Evolutionary conservation across 2,888 invertebrate species (phyloP).

Genomic region (Torymus auratus): DNA sequence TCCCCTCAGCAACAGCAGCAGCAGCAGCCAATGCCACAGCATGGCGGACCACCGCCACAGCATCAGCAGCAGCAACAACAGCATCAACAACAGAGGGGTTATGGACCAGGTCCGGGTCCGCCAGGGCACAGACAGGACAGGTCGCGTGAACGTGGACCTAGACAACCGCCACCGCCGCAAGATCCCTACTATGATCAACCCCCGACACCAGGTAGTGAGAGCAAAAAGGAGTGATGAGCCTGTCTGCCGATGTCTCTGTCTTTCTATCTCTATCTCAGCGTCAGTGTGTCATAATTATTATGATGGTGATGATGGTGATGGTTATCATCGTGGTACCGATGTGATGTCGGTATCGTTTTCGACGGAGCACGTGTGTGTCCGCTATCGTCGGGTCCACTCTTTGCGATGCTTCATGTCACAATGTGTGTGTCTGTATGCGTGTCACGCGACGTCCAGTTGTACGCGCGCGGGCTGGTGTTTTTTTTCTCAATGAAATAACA

Average conservation of each 20-base stretch:
- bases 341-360: no score
- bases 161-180: constrained; percentile 59
- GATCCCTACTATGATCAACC: constrained; percentile 71
- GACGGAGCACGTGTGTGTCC: no score
- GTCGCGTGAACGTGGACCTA: constrained; percentile 6
- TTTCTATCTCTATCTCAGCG: background rate
- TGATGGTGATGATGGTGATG: no score
- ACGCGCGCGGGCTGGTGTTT: no score
- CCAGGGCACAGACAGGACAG: constrained; percentile 14
- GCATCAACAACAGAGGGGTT: constrained; percentile 60
- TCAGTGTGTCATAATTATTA: background rate
- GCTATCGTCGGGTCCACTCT: no score
- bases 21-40: constrained; percentile 76
- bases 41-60: constrained; percentile 71
- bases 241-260: constrained; percentile 5
- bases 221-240: background rate
- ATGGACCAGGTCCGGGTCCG: constrained; percentile 6
- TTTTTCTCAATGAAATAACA: background rate
- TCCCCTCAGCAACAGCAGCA: constrained; percentile 68
- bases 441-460: no score
- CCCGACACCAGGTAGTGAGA: constrained; percentile 57
- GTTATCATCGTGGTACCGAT: no score
- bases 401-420: no score
- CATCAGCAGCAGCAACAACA: constrained; percentile 69
- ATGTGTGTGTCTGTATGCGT: no score